Conservation (phyloP, 2,797 vertebrate species). For the Craterocephalus amniculus region DNA sequence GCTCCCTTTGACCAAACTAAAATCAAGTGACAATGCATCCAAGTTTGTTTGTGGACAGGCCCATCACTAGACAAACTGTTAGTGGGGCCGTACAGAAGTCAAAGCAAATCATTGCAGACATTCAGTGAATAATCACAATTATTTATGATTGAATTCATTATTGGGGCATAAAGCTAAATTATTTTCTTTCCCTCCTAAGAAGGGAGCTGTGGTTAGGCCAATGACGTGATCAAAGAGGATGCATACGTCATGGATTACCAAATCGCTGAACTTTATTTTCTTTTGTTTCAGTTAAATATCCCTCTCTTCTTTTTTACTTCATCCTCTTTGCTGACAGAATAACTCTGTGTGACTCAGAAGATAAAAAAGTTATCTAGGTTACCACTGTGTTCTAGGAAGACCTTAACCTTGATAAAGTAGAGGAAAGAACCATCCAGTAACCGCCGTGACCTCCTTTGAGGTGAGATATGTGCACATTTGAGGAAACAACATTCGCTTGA, state of each 20-base stretch:
- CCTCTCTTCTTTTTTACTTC: neutral
- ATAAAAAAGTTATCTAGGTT: neutral
- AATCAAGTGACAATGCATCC: neutral
- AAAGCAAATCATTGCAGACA: no score
- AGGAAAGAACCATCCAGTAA: neutral
- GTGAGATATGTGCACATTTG: neutral
- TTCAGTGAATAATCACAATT: neutral
- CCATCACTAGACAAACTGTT: neutral
- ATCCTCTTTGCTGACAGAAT: neutral
- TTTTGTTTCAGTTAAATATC: neutral
- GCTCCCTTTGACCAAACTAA: neutral
- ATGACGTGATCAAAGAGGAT: neutral
- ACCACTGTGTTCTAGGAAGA: neutral
- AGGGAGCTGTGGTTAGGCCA: neutral
- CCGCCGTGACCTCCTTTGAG: neutral
- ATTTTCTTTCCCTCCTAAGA: neutral
- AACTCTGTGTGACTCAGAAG: neutral
- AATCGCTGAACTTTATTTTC: neutral
- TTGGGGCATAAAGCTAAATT: neutral
- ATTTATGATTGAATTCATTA: neutral
- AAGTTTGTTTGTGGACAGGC: neutral
- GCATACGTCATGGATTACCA: neutral
- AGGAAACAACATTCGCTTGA: neutral
- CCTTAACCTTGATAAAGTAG: neutral
- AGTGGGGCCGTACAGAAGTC: neutral